phyloP scores from a whole-genome alignment of 2,888 invertebrate genomes.

The Chaetogeoica ovagalla region DNA sequence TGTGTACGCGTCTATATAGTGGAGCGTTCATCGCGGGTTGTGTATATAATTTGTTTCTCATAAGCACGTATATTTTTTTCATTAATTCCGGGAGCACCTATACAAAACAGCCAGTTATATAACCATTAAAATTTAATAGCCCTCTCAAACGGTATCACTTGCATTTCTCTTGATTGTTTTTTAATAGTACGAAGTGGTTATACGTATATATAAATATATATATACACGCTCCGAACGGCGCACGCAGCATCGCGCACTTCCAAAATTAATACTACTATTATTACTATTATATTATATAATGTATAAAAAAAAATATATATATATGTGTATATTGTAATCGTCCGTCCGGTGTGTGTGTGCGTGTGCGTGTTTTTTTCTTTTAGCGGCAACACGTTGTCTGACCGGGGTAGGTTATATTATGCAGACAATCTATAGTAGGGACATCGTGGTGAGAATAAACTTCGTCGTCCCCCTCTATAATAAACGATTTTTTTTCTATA shows the following conservation, averaged over 20 bases:
- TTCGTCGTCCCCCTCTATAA: too few relatives aligned
- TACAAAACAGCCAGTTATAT: slow-evolving; percentile 18
- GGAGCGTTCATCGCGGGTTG: neutral
- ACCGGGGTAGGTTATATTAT: too few relatives aligned
- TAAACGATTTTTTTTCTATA: too few relatives aligned
- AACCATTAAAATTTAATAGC: slow-evolving; percentile 50
- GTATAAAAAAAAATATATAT: too few relatives aligned
- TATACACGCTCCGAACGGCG: neutral
- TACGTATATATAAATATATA: too few relatives aligned
- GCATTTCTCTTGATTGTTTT: slow-evolving; percentile 37
- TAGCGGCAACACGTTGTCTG: too few relatives aligned
- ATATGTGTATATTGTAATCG: too few relatives aligned
- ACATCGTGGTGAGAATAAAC: too few relatives aligned
- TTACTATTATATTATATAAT: too few relatives aligned
- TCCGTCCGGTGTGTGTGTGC: neutral
- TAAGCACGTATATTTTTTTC: slow-evolving; percentile 27
- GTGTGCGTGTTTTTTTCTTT: neutral
- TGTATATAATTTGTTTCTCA: slow-evolving; percentile 36
- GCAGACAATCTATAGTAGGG: too few relatives aligned
- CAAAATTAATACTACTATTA: too few relatives aligned
- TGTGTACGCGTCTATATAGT: neutral
- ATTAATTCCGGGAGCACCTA: slow-evolving; percentile 45
- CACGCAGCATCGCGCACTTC: too few relatives aligned
- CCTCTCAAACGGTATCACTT: slow-evolving; percentile 25
- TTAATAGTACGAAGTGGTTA: slow-evolving; percentile 16